Evolutionary conservation across 2,888 invertebrate genomes (phyloP), one percentile per base, ranked within the genome.

Genomic region (Campaea margaritaria): DNA sequence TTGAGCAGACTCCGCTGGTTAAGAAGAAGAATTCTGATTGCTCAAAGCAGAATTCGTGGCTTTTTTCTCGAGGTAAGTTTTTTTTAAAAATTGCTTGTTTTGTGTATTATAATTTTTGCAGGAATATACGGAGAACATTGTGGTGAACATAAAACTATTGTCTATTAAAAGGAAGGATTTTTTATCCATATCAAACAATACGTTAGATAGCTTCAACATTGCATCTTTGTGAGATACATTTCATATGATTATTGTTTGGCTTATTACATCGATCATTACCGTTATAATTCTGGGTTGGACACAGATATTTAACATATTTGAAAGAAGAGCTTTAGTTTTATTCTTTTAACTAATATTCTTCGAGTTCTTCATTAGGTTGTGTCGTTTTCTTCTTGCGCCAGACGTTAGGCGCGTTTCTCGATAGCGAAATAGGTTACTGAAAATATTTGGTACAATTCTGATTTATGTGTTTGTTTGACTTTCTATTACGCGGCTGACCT

Each of bases 1-100:
- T 87, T 21, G 92, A 91, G 38, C 79, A 85, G 14, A 87, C 85
- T 36, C 89, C 89, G 0, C 64, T 88, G 12, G 65, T 74, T 0
- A 90, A 89, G 70, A 91, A 91, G 75, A 91, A 89, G 60, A 78
- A 75, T 66, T 74, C 85, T 1, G 90, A 91, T 31, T 72, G 84
- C 0, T 72, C 74, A 31, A 91, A 87, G 53, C 84, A 84, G 42
- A 91, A 87, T 54, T 89, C 89, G 43, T 92, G 92, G 92, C 83
- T 89, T 53, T 91, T 91, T 75, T 79, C 82, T 42, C 82, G 76
- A 86, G 91, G 90, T 91, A 58, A 86, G 89, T 75, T 60, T 36
- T 36, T 10, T 34, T 34, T 10, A 27, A n/a, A n/a, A n/a, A n/a
- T n/a, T n/a, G n/a, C n/a, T n/a, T n/a, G n/a, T n/a, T n/a, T n/a